These are phyloP conservation scores for Procavia capensis DNA, from an alignment of 2,113 vertebrate species.

Conservation along the genomic window DNA sequence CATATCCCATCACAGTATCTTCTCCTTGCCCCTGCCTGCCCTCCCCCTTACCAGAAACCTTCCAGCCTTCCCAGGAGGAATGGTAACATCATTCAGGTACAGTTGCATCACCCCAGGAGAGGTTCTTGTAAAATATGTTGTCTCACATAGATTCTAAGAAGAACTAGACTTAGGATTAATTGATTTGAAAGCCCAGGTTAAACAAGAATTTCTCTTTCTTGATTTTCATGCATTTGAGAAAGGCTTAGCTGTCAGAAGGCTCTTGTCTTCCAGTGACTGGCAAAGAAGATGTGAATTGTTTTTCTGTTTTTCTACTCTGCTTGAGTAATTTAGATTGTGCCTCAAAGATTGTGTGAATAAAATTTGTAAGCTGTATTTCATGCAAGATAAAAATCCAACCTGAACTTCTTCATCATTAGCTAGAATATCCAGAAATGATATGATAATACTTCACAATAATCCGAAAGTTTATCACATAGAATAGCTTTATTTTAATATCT, in stretches of 20 bases:
- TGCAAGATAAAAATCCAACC: background rate
- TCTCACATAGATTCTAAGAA: background rate
- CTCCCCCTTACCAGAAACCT: background rate
- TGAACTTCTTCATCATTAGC: slow-evolving; percentile 5
- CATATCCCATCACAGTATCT: background rate
- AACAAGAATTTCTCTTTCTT: background rate
- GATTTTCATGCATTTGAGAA: background rate
- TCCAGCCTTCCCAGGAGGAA: background rate
- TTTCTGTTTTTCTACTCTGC: background rate
- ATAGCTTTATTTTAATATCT: background rate
- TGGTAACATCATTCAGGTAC: background rate
- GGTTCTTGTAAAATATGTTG: background rate
- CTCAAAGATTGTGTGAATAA: background rate
- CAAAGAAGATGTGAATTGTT: background rate
- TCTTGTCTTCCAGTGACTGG: background rate
- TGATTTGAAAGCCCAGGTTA: background rate
- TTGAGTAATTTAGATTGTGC: background rate
- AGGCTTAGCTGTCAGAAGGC: background rate
- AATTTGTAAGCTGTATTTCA: background rate
- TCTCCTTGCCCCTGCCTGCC: background rate
- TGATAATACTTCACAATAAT: background rate
- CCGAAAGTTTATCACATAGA: background rate
- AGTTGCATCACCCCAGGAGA: background rate
- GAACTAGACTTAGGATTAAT: background rate
- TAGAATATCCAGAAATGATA: background rate